A percentile compares a stretch with the other conserved stretches of the same genome.
Evolutionary conservation across 2,797 vertebrate genomes (phyloP).

Genomic region (Sebastiscus albofasciatus): DNA sequence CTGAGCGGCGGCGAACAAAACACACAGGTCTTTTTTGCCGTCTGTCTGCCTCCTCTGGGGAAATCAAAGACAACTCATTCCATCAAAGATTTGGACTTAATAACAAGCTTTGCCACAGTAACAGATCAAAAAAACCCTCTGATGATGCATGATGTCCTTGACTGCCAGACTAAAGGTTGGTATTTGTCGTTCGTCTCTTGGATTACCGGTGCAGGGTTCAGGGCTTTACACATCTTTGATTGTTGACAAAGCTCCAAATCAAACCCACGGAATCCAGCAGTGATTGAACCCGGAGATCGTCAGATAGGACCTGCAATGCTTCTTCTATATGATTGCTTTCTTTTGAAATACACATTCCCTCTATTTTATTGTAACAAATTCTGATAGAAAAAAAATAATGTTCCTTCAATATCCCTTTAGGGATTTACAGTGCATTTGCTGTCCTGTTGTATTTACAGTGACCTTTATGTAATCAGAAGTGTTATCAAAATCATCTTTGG

Average conservation of each 20-base stretch:
- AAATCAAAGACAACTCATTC: conserved; percentile 34
- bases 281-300: conserved; percentile 46
- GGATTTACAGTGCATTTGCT: conserved; percentile 5
- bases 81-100: conserved; percentile 30
- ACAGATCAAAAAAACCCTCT: background rate
- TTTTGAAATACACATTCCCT: background rate
- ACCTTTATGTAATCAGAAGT: background rate
- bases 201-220: conserved; percentile 40
- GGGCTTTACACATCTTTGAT: conserved; percentile 45
- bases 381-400: background rate
- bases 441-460: background rate
- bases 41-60: conserved; percentile 3
- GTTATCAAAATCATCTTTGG: background rate
- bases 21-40: background rate
- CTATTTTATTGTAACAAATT: conserved; percentile 4
- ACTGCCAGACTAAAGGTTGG: conserved; percentile 29
- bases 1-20: background rate
- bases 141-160: conserved; percentile 38
- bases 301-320: conserved; percentile 3
- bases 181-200: conserved; percentile 31
- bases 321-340: conserved; percentile 44
- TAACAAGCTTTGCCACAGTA: background rate
- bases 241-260: conserved; percentile 57
- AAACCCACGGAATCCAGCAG: conserved; percentile 41
- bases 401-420: background rate